Conservation (phyloP, 2,888 invertebrate species). For the Ochlodes sylvanus region DNA sequence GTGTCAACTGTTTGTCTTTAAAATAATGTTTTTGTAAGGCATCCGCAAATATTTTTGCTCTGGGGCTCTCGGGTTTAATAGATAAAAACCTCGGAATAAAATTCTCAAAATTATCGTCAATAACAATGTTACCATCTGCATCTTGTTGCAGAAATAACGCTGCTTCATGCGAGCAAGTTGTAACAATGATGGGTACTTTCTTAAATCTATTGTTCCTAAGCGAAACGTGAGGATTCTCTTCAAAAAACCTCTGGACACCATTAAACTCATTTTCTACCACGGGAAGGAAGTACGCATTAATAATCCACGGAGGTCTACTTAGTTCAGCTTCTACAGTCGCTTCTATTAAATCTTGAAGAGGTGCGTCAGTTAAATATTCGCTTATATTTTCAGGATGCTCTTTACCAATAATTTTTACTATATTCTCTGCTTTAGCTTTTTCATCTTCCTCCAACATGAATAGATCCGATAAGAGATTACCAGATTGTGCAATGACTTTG, state of each 20-base stretch:
- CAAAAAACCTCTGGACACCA: slow-evolving; percentile 60
- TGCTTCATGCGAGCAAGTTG: slow-evolving; percentile 63
- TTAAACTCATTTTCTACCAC: slow-evolving; percentile 67
- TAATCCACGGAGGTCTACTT: slow-evolving; percentile 49
- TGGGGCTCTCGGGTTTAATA: slow-evolving; percentile 47
- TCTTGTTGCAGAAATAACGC: slow-evolving; percentile 61
- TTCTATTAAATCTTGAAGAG: slow-evolving; percentile 62
- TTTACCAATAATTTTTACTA: slow-evolving; percentile 59
- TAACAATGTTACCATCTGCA: slow-evolving; percentile 55
- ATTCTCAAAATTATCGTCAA: slow-evolving; percentile 57
- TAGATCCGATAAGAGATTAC: slow-evolving; percentile 62
- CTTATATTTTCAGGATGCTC: slow-evolving; percentile 56
- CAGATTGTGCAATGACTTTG: slow-evolving; percentile 69
- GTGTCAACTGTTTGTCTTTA: slow-evolving; percentile 48
- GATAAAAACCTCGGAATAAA: slow-evolving; percentile 61
- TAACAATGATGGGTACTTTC: slow-evolving; percentile 61
- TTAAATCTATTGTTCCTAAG: slow-evolving; percentile 55
- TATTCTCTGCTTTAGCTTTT: slow-evolving; percentile 56
- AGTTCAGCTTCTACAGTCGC: slow-evolving; percentile 59
- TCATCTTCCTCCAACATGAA: slow-evolving; percentile 63
- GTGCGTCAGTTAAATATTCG: slow-evolving; percentile 55
- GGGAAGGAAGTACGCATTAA: slow-evolving; percentile 61
- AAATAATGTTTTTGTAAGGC: slow-evolving; percentile 62
- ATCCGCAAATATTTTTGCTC: slow-evolving; percentile 48
- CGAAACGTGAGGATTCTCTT: slow-evolving; percentile 57